These are phyloP conservation scores for Tortrix viridana DNA, from an alignment of 2,888 invertebrate genomes.

Conservation along the genomic window DNA sequence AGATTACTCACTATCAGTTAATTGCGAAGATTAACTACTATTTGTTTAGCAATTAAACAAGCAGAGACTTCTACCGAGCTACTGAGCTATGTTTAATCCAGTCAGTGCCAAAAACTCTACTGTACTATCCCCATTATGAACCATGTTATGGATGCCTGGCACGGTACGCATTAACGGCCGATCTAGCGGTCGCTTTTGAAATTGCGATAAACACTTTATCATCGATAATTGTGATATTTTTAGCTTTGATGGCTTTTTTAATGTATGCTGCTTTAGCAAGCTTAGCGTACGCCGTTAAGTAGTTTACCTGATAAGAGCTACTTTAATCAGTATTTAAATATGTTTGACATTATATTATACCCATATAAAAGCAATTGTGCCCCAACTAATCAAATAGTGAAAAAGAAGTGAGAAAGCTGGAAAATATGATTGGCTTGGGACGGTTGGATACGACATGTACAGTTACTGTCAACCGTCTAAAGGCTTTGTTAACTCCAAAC, in stretches of 20 bases:
- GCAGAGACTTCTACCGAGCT: constrained; percentile 63
- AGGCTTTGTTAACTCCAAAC: constrained; percentile 25
- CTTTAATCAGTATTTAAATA: constrained; percentile 7
- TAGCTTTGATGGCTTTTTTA: constrained; percentile 32
- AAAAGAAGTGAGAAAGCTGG: constrained; percentile 24
- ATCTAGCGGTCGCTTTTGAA: constrained; percentile 38
- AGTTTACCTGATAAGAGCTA: constrained; percentile 25
- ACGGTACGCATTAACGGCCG: constrained; percentile 45
- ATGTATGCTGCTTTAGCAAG: constrained; percentile 18
- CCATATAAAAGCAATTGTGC: not conserved
- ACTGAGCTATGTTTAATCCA: constrained; percentile 19
- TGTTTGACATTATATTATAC: constrained; percentile 9
- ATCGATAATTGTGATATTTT: constrained; percentile 34
- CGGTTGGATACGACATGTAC: constrained; percentile 9
- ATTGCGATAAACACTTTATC: constrained; percentile 32
- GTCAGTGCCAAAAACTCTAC: no score
- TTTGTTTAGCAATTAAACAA: constrained; percentile 64
- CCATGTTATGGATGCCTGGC: constrained; percentile 22
- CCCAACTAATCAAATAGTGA: constrained; percentile 6
- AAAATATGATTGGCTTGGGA: constrained; percentile 13
- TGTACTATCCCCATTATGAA: no score
- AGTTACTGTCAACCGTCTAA: not conserved
- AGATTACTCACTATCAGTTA: constrained; percentile 69
- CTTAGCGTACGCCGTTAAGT: constrained; percentile 17
- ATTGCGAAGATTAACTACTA: constrained; percentile 80